A percentile compares a stretch with the other conserved stretches of the same genome.
These are phyloP conservation scores for Cephalophus harveyi DNA, from an alignment of 2,113 vertebrate species.

Conservation along the genomic window DNA sequence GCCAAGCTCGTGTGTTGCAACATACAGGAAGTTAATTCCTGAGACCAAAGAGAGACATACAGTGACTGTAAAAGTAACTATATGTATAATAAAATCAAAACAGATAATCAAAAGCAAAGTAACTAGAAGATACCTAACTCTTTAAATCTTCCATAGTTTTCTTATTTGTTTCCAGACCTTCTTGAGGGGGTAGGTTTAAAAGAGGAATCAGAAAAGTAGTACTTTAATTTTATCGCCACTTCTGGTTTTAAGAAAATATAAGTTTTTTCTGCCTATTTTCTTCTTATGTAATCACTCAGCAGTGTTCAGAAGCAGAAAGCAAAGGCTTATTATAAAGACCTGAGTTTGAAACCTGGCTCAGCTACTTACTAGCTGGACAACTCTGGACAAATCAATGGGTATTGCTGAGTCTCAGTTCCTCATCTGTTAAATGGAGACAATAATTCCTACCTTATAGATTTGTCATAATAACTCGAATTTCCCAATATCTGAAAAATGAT, in stretches of 20 bases:
- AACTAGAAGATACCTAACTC: not conserved
- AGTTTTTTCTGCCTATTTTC: not conserved
- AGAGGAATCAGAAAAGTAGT: not conserved
- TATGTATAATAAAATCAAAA: not conserved
- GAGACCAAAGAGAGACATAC: not conserved
- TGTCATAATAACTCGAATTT: not conserved
- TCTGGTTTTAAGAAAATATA: not conserved
- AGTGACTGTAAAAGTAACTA: not conserved
- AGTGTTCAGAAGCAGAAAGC: not conserved
- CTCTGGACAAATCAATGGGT: not conserved
- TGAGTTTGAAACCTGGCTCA: not conserved
- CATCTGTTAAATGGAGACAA: not conserved
- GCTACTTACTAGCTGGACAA: not conserved
- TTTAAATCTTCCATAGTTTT: not conserved
- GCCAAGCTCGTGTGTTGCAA: constrained; percentile 88
- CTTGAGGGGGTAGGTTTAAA: not conserved
- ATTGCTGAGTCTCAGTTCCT: not conserved
- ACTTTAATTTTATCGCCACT: not conserved
- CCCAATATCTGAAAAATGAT: not conserved
- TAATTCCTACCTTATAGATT: not conserved
- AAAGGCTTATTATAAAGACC: not conserved
- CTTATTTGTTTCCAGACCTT: not conserved
- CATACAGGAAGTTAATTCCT: constrained; percentile 84
- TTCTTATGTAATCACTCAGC: not conserved
- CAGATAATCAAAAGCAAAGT: not conserved